Evolutionary conservation across 2,888 invertebrate genomes (phyloP).

Genomic region (Callinectes sapidus): DNA sequence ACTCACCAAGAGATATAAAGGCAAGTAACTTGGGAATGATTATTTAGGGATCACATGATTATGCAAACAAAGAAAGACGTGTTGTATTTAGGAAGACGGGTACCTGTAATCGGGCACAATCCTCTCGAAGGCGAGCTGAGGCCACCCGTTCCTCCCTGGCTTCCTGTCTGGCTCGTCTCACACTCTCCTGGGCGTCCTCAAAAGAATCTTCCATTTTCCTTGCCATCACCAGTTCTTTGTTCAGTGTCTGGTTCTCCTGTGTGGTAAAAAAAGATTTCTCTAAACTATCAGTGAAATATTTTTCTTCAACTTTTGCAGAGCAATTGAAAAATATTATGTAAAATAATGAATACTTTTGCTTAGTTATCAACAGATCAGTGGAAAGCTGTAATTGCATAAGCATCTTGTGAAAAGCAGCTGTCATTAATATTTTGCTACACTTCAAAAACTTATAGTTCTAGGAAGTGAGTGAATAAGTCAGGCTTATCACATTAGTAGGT

Average conservation of each 20-base stretch:
- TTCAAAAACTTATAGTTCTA: no score
- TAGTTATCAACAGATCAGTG: no score
- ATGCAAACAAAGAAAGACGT: background rate
- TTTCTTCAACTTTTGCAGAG: background rate
- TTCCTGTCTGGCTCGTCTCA: slow-evolving; percentile 50
- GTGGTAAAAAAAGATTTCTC: background rate
- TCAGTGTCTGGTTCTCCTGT: slow-evolving; percentile 60
- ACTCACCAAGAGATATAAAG: background rate
- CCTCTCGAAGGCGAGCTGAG: slow-evolving; percentile 40
- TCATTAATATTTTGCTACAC: no score
- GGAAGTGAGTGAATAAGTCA: no score
- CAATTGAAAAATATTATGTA: no score
- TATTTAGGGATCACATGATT: background rate
- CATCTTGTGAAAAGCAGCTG: no score
- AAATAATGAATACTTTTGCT: no score
- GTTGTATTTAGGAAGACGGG: background rate
- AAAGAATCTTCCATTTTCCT: slow-evolving; percentile 26
- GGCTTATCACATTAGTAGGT: no score
- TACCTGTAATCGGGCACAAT: slow-evolving; percentile 57
- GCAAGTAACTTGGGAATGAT: background rate
- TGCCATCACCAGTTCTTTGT: slow-evolving; percentile 3
- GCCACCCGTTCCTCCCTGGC: slow-evolving; percentile 51
- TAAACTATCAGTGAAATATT: background rate
- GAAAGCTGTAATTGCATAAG: no score
- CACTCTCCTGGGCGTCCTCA: slow-evolving; percentile 34